Evolutionary conservation across 2,888 invertebrate species (phyloP).

Genomic region (Stenodema calcarata): DNA sequence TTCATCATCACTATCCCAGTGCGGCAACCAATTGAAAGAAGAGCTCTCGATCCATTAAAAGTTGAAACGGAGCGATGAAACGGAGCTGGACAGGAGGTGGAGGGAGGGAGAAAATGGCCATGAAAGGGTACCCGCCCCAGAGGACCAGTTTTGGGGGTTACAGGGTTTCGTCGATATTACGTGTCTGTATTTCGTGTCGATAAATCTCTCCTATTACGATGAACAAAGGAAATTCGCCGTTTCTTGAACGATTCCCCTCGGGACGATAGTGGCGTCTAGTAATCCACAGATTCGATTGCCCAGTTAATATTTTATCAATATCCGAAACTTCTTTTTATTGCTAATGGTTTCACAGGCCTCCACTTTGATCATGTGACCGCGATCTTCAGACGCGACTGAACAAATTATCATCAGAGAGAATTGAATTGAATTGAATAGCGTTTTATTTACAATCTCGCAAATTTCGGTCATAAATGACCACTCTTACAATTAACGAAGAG

Average conservation of each 20-base stretch:
- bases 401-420: too few relatives aligned
- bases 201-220: conserved; percentile 16
- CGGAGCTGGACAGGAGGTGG: neutral
- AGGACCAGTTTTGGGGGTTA: neutral
- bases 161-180: conserved; percentile 17
- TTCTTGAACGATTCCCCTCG: neutral
- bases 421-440: too few relatives aligned
- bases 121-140: neutral
- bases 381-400: too few relatives aligned
- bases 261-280: neutral
- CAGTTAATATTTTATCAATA: neutral
- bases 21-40: neutral
- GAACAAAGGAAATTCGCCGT: conserved; percentile 27
- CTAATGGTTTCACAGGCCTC: neutral
- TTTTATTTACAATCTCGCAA: too few relatives aligned
- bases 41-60: neutral
- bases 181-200: conserved; percentile 26
- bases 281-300: neutral
- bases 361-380: neutral
- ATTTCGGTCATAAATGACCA: too few relatives aligned
- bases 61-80: neutral
- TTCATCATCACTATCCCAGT: neutral
- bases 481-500: too few relatives aligned
- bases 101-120: neutral
- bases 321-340: neutral